These are phyloP conservation scores for Siderastrea radians DNA, from an alignment of 92 coral and sea anemone genomes.

Conservation along the genomic window DNA sequence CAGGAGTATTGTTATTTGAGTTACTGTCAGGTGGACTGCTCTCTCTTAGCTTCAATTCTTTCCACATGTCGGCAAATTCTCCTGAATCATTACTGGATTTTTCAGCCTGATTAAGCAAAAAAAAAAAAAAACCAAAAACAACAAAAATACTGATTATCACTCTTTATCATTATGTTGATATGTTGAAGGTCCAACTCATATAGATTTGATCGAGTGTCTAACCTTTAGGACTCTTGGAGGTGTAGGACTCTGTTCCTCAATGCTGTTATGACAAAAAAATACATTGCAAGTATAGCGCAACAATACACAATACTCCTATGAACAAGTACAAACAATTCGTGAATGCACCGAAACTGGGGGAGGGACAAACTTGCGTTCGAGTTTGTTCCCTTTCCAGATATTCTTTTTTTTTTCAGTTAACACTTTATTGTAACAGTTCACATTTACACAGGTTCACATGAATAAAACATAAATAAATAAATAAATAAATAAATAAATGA, in stretches of 20 bases:
- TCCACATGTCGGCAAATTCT: conserved; percentile 95
- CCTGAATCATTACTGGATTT: conserved; percentile 54
- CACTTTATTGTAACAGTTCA: too few relatives aligned
- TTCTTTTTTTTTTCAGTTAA: too few relatives aligned
- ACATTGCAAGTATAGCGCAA: too few relatives aligned
- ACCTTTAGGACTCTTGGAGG: conserved; percentile 27
- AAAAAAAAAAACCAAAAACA: background rate
- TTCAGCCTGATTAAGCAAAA: conserved; percentile 13
- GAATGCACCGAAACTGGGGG: too few relatives aligned
- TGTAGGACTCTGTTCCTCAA: conserved; percentile 8
- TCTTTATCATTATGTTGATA: too few relatives aligned
- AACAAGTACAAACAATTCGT: background rate
- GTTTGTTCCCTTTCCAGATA: too few relatives aligned
- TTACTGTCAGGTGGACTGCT: conserved; percentile 59
- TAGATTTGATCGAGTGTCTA: background rate
- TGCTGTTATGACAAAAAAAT: background rate
- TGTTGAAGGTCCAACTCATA: background rate
- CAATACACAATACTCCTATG: background rate
- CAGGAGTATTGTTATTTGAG: background rate
- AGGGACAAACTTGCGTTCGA: too few relatives aligned
- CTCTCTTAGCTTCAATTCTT: conserved; percentile 83
- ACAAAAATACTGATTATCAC: background rate
- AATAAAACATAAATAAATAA: too few relatives aligned
- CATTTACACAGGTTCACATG: too few relatives aligned
- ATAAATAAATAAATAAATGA: too few relatives aligned